phyloP scores from a whole-genome alignment of 2,113 vertebrate species.

The Mugil cephalus region DNA sequence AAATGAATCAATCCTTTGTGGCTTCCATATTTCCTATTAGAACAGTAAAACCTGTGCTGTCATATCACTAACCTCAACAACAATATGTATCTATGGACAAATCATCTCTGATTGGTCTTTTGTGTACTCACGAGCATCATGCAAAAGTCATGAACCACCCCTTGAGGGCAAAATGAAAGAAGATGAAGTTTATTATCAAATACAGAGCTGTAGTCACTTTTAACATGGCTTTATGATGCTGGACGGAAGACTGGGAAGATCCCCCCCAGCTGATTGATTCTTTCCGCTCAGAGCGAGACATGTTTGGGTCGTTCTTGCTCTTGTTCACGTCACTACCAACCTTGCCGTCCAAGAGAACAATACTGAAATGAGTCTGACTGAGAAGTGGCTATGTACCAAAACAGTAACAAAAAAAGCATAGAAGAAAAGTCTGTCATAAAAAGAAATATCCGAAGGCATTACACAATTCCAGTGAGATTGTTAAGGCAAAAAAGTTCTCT shows the following conservation, averaged over 20 bases:
- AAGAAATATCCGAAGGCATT: constrained; percentile 86
- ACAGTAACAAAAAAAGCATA: neutral
- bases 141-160: constrained; percentile 42
- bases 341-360: constrained; percentile 43
- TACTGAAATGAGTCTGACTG: constrained; percentile 45
- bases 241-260: neutral
- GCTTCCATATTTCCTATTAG: constrained; percentile 74
- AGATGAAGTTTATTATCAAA: constrained; percentile 19
- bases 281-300: constrained; percentile 21
- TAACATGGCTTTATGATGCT: constrained; percentile 10
- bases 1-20: constrained; percentile 59
- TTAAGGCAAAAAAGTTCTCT: constrained; percentile 88
- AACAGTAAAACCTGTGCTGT: constrained; percentile 75
- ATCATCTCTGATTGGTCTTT: constrained; percentile 5
- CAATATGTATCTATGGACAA: constrained; percentile 29
- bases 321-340: constrained; percentile 44
- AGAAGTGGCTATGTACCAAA: constrained; percentile 36
- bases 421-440: constrained; percentile 72
- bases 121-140: constrained; percentile 61
- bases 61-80: constrained; percentile 30
- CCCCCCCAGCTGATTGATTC: constrained; percentile 1
- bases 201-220: neutral
- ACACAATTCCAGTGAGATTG: constrained; percentile 90
- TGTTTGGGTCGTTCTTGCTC: constrained; percentile 22
- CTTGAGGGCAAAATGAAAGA: constrained; percentile 7